Evolutionary conservation across 2,888 invertebrate species (phyloP).

Genomic region (Volucella inanis): DNA sequence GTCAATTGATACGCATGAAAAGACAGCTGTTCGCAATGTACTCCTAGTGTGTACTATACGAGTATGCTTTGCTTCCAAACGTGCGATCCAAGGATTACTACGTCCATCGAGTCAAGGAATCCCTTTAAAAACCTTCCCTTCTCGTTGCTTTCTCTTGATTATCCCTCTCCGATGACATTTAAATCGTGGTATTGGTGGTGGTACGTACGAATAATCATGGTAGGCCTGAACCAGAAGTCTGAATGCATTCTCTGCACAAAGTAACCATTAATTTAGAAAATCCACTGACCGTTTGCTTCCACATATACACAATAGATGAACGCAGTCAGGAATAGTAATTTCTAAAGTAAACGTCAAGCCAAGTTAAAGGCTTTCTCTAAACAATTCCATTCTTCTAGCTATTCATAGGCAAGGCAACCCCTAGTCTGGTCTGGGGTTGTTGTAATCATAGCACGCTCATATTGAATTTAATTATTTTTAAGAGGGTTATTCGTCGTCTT

Average conservation of each 20-base stretch:
- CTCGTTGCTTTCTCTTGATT: conserved; percentile 51
- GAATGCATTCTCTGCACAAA: conserved; percentile 39
- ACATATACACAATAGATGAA: conserved; percentile 11
- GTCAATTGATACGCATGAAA: conserved; percentile 74
- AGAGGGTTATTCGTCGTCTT: conserved; percentile 30
- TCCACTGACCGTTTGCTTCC: conserved; percentile 50
- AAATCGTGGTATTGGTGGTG: conserved; percentile 34
- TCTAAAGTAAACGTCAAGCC: conserved; percentile 44
- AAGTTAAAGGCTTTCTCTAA: conserved; percentile 35
- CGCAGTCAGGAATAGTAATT: conserved; percentile 45
- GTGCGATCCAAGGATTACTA: conserved; percentile 63
- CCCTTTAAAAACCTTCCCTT: conserved; percentile 36
- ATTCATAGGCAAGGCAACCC: conserved; percentile 2
- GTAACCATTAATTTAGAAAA: conserved; percentile 61
- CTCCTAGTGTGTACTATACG: background rate
- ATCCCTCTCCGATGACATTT: conserved; percentile 45
- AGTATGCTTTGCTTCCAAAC: conserved; percentile 38
- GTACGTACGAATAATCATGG: background rate
- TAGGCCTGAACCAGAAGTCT: background rate
- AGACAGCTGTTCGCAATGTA: conserved; percentile 66
- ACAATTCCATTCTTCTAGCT: background rate
- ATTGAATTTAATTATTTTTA: conserved; percentile 61
- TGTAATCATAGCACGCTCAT: conserved; percentile 35
- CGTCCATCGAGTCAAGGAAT: conserved; percentile 28
- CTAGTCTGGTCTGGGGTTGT: conserved; percentile 3